phyloP scores from a whole-genome alignment of 2,113 vertebrate genomes.

The Grus americana region DNA sequence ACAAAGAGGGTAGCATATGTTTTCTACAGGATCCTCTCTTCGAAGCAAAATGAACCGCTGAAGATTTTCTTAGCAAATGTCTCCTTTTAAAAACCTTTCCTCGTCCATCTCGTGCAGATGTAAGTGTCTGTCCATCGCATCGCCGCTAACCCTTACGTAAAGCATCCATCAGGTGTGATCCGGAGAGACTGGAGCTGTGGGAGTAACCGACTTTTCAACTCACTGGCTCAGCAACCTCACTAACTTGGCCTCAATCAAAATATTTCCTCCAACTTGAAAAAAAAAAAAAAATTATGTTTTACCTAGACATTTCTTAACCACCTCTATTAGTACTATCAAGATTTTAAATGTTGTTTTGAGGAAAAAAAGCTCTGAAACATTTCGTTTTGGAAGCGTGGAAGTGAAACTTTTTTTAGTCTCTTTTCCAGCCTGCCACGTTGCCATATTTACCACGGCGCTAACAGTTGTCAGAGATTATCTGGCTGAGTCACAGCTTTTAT shows the following conservation, averaged over 20 bases:
- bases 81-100: not conserved
- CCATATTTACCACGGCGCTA: constrained; percentile 57
- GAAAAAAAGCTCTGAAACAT: not conserved
- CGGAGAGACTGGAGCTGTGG: accelerated
- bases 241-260: not conserved
- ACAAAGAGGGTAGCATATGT: not conserved
- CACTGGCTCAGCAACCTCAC: not conserved
- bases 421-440: constrained; percentile 50
- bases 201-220: not conserved
- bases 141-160: accelerated
- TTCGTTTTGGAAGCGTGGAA: constrained; percentile 24
- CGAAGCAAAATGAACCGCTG: not conserved
- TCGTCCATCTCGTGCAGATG: accelerated
- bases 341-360: not conserved
- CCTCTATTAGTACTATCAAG: not conserved
- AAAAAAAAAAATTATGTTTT: not conserved
- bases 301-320: not conserved
- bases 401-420: constrained; percentile 41
- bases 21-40: not conserved
- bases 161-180: not conserved
- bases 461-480: constrained; percentile 70
- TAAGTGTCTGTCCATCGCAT: not conserved
- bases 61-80: not conserved
- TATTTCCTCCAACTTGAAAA: not conserved
- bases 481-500: constrained; percentile 66